Evolutionary conservation across 2,113 vertebrate species (phyloP).

Genomic region (Heterocephalus glaber): DNA sequence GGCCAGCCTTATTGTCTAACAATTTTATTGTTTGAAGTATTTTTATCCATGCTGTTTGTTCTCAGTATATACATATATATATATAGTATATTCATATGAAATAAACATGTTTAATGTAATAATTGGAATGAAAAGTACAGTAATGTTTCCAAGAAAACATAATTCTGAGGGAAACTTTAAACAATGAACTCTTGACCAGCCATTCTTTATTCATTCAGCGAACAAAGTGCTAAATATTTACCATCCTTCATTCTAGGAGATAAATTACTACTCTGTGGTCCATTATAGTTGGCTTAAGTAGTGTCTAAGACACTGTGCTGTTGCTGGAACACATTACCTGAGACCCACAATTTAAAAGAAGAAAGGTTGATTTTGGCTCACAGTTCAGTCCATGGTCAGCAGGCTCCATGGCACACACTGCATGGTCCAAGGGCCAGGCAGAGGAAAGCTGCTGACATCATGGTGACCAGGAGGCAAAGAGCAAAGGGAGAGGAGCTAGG

Average conservation of each 20-base stretch:
- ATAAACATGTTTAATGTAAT: not conserved
- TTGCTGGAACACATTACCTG: not conserved
- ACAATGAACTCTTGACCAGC: not conserved
- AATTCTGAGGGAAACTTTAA: not conserved
- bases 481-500: not conserved
- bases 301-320: not conserved
- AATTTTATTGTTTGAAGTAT: not conserved
- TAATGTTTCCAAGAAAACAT: not conserved
- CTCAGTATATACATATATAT: not conserved
- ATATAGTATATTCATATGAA: not conserved
- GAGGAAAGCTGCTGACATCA: too few relatives aligned
- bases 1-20: not conserved
- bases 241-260: not conserved
- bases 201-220: conserved; percentile 34
- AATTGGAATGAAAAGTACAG: not conserved
- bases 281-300: not conserved
- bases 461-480: not conserved
- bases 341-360: not conserved
- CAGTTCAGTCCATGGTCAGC: not conserved
- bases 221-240: not conserved
- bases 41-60: not conserved
- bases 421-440: not conserved
- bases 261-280: not conserved
- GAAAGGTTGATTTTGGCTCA: not conserved
- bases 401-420: not conserved